Base-by-base conservation (phyloP, 2,888 invertebrate genomes). In the Latrodectus elegans region DNA sequence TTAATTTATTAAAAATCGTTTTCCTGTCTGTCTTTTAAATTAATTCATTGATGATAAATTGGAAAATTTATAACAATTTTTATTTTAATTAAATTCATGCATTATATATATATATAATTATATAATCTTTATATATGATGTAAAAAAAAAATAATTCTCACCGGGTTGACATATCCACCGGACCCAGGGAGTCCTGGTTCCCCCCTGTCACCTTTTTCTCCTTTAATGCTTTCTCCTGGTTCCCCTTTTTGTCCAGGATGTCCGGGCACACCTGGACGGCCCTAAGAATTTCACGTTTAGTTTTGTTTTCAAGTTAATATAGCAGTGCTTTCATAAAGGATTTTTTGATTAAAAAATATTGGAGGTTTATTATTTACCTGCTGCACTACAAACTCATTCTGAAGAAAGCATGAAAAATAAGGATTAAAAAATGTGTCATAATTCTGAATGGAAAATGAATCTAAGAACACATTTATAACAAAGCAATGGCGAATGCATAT, bases 221-320 rank as follows among this genome's bases (percentile, higher is more conserved):
- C 92, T 91, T 84, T 84, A 12, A 82, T 49, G 15, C 84, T 84
- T 72, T 91, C 91, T 78, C 92, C 92, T 49, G 91, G 91, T 60
- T 91, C 90, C 65, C 92, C 92, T 88, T 91, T 91, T 78, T 74
- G 86, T 12, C 90, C 90, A 9, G 90, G 88, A 55, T 90, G 90
- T 10, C 92, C 92, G 8, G 90, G 90, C 8, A 89, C 89, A 9
- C 91, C 91, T 11, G 91, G 85, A 51, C 83, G 89, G 22, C 90
- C 90, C 89, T 89, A 26, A 4, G 49, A 12, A 22, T 52, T 15
- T 15, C 52, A 71, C 9, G 55, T 60, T 26, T 1, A 72, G 22
- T 55, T 55, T 55, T 55, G 12, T 60, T 60, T 14, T n/a, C 8
- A 60, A 60, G n/a, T 4, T 10, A 60, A 15, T 60, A 60, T 60